A percentile compares a stretch with the other conserved stretches of the same genome.
These are phyloP conservation scores for Corythoichthys intestinalis DNA, from an alignment of 2,113 vertebrate genomes.

Conservation along the genomic window DNA sequence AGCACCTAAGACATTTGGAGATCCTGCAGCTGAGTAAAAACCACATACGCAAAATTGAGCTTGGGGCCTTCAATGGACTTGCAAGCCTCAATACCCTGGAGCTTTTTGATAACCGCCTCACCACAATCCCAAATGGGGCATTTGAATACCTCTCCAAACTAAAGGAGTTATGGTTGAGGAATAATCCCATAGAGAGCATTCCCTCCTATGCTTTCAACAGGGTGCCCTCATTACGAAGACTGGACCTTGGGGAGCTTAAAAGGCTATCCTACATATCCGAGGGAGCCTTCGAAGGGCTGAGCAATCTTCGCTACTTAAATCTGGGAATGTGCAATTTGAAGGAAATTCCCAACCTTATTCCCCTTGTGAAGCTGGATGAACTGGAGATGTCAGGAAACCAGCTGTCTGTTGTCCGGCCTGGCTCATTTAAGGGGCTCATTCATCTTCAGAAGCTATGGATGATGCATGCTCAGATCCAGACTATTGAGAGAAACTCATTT, in stretches of 20 bases:
- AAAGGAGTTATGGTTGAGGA: constrained; percentile 97
- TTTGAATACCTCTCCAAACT: constrained; percentile 98
- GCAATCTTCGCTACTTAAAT: constrained; percentile 98
- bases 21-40: constrained; percentile 97
- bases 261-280: constrained; percentile 97
- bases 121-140: constrained; percentile 97
- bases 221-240: constrained; percentile 89
- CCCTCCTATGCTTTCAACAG: constrained; percentile 98
- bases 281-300: constrained; percentile 98
- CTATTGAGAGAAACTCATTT: constrained; percentile 96
- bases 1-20: constrained; percentile 94
- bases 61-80: constrained; percentile 98
- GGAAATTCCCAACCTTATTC: constrained; percentile 97
- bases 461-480: constrained; percentile 98
- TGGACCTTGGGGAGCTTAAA: constrained; percentile 96
- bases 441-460: constrained; percentile 99
- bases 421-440: constrained; percentile 97
- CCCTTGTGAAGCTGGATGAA: constrained; percentile 92
- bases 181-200: constrained; percentile 98
- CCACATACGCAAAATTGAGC: constrained; percentile 97
- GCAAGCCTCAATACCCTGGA: constrained; percentile 97
- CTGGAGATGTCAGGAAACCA: constrained; percentile 98
- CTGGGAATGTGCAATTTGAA: constrained; percentile 99
- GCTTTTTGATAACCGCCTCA: constrained; percentile 98
- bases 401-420: constrained; percentile 86